Base-by-base conservation (phyloP, 2,113 vertebrate genomes). In the Anhinga anhinga region DNA sequence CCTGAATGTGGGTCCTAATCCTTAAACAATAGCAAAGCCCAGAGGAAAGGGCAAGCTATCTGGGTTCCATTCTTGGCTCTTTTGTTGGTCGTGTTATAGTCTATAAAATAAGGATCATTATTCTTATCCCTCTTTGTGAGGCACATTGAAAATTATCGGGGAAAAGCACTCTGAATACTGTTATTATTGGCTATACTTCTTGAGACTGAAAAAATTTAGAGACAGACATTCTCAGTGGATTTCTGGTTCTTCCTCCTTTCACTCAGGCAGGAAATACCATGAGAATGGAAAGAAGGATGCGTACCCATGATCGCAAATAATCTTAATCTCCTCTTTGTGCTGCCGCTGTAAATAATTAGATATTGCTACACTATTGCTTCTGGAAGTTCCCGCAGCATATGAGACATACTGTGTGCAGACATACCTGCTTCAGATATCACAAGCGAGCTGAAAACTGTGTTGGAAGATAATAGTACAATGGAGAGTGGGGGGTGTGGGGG, bases 201-300 rank as follows among this genome's bases (percentile, higher is more conserved):
- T 15, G 62, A 90, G 89, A 93, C 89, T 63, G 81, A 87, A 96
- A 96, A 93, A 93, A 66, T 34, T 17, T 21, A 77, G 84, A 95
- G 84, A 55, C 93, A 96, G 94, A 94, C 74, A 59, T 95, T 97
- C 95, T 96, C 96, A 94, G 93, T 97, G 93, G 95, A 94, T 96
- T 96, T 97, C 96, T 97, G 91, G 84, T 97, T 96, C 95, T 96
- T 97, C 95, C 95, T 96, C 74, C 94, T 96, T 96, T 96, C 87
- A 74, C 84, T 95, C 6, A 3, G 87, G 91, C 91, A 95, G 95
- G 97, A 97, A 95, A 97, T 96, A 96, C 74, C 95, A 97, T 94
- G 94, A 97, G 93, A 96, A 96, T 91, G 91, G 93, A 91, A 93
- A 96, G 87, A 93, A 86, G 82, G 91, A 96, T 97, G 91, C 38